phyloP scores from a whole-genome alignment of 1,140 invertebrate genomes.

The Aphis craccivora region DNA sequence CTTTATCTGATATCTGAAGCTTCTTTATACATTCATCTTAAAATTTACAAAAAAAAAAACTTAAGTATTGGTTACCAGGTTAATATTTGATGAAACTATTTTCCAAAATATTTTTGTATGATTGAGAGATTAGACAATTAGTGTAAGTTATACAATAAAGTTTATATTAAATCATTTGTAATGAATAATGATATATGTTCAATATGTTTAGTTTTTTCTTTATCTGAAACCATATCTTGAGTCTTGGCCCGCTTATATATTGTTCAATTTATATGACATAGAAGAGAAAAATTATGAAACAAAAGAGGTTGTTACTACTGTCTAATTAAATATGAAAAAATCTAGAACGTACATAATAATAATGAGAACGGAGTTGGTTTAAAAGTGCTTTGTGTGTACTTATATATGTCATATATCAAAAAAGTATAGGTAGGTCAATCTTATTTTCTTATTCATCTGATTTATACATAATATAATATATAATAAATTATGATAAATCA shows the following conservation, averaged over 20 bases:
- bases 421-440: background rate
- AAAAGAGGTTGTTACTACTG: background rate
- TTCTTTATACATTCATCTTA: background rate
- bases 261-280: background rate
- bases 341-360: conserved; percentile 15
- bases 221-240: background rate
- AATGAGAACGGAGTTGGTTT: background rate
- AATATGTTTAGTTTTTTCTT: background rate
- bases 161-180: background rate
- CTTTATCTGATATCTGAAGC: background rate
- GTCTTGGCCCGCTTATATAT: background rate
- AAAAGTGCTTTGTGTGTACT: background rate
- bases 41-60: background rate
- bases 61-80: background rate
- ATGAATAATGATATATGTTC: background rate
- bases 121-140: background rate
- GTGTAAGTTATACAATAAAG: background rate
- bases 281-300: background rate
- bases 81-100: background rate
- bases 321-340: conserved; percentile 40
- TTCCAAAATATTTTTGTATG: background rate
- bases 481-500: no score
- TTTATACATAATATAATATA: background rate
- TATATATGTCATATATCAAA: background rate
- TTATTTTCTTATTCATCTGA: background rate